These are phyloP conservation scores for Aurelia sp. DNA, from an alignment of 30 jellyfish, hydroid and myxozoan species.

Conservation along the genomic window DNA sequence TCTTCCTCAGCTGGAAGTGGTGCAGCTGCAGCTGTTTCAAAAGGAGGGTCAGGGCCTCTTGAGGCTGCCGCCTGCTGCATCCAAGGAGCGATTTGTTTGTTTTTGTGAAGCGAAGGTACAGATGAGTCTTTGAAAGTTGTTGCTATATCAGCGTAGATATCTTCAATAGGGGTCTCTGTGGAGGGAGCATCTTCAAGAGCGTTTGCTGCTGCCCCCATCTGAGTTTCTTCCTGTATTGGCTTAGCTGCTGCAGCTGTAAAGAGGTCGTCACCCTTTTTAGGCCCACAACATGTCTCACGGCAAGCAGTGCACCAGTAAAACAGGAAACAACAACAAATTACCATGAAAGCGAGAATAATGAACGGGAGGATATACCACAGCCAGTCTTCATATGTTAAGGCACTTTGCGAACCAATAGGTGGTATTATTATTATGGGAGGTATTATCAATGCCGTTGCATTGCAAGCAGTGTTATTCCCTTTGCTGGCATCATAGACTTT, in stretches of 20 bases:
- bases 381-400: conserved; percentile 63
- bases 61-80: conserved; percentile 20
- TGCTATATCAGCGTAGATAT: conserved; percentile 43
- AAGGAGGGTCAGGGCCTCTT: not conserved
- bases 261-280: conserved; percentile 37
- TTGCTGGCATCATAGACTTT: conserved; percentile 26
- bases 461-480: conserved; percentile 34
- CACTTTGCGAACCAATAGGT: conserved; percentile 30
- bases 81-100: conserved; percentile 26
- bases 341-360: conserved; percentile 48
- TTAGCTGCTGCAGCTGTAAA: conserved; percentile 58
- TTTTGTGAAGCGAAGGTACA: conserved; percentile 26
- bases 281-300: conserved; percentile 59
- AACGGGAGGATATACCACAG: conserved; percentile 67
- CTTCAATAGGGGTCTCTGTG: conserved; percentile 17
- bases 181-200: conserved; percentile 21
- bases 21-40: conserved; percentile 4
- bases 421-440: conserved; percentile 14
- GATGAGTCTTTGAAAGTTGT: conserved; percentile 20
- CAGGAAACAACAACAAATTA: conserved; percentile 51
- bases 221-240: conserved; percentile 25
- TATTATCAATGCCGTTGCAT: conserved; percentile 7
- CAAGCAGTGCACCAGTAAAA: conserved; percentile 71
- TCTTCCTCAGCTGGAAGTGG: conserved; percentile 44
- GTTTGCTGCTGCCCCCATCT: conserved; percentile 12